Base-by-base conservation (phyloP, 1,140 invertebrate species). In the Schlechtendalia chinensis region DNA sequence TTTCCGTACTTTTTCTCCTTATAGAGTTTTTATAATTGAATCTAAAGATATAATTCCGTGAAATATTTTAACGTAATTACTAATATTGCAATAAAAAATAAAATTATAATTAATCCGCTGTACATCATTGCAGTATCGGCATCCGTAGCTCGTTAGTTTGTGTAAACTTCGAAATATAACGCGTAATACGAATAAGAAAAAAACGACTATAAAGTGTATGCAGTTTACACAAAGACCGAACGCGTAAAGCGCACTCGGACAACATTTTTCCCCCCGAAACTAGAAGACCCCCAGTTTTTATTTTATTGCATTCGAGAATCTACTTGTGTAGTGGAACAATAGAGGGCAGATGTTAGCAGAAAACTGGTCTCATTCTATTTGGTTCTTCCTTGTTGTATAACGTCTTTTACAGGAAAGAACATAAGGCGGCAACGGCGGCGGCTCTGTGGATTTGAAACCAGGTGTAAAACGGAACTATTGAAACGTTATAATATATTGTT, bases 381-480 rank as follows among this genome's bases (percentile, higher is more conserved):
- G 45, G 10, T 61, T 79, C 56, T 79, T 79, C 75, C 58, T 79
- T 79, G 61, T 77, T 61, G 61, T 29, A 39, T 79, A 79, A 79
- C 32, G 75, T 79, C 75, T 79, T 63, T 79, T 58, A 79, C 75
- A 79, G 75, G 75, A 79, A 79, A 58, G 24, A 79, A 47, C 39
- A 79, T 61, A 79, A 54, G 75, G 75, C 32, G 29, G 17, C 65
- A n/a, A 14, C 69, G 17, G 47, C 47, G 47, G 10, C 1, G 5
- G 12, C 47, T 47, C 14, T 16, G 12, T 50, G 22, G 17, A 72
- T 72, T 54, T 29, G 27, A 72, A 54, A 72, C 69, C 75, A 79
- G 75, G 75, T 79, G 75, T 79, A 79, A 61, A 79, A 79, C 75
- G 75, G 75, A 79, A 79, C 75, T 63, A 47, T 39, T 63, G 6